Conservation (phyloP, 2,797 vertebrate genomes). For the Sebastes cheni region DNA sequence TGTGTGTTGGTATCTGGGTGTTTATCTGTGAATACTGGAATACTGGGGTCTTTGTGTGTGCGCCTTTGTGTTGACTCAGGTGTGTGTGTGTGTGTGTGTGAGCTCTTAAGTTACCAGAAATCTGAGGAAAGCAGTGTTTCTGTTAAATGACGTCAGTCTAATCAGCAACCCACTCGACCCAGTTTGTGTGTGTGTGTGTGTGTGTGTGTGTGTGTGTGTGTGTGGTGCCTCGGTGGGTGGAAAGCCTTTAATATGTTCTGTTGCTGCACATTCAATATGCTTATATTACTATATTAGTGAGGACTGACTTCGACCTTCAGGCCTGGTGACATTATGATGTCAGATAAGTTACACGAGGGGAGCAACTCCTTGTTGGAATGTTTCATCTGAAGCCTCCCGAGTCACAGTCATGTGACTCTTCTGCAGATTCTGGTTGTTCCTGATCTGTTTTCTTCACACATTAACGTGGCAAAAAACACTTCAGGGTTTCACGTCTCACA, state of each 20-base stretch:
- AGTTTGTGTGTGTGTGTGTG: neutral
- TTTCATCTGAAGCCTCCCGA: neutral
- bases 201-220: too few species aligned
- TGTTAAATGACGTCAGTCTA: neutral
- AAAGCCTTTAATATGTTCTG: neutral
- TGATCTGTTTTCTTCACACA: neutral
- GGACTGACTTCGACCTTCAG: neutral
- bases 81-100: constrained; percentile 4
- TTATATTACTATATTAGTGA: neutral
- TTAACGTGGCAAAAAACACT: neutral
- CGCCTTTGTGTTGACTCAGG: neutral
- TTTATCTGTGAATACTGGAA: neutral
- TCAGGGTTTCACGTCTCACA: neutral
- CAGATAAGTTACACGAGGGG: neutral
- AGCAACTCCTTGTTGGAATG: neutral
- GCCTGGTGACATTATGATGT: neutral
- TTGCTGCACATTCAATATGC: neutral
- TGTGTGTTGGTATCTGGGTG: neutral
- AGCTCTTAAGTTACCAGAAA: constrained; percentile 18
- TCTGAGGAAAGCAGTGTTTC: constrained; percentile 12
- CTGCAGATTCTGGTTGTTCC: neutral
- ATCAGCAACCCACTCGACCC: neutral
- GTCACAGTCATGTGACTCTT: neutral
- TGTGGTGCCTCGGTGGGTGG: too few species aligned
- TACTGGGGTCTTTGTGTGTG: neutral